Evolutionary conservation across 1,140 invertebrate species (phyloP), one percentile per base, ranked within the genome.

Genomic region (Patella vulgata): DNA sequence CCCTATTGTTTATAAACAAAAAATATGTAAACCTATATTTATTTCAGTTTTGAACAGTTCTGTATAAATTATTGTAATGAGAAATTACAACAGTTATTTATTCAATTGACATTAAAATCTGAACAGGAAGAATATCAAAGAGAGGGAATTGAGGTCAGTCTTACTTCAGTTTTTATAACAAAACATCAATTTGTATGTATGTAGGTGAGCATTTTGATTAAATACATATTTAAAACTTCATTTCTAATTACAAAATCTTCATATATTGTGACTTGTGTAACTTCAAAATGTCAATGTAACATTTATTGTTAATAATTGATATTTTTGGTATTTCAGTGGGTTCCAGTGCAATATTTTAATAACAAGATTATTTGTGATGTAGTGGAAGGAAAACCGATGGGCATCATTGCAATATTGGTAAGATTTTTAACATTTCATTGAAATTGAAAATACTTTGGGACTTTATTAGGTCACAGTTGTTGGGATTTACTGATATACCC

Each of bases 51-150:
- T 79, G 96, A 97, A 82, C 96, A 98, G 81, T 88, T 89, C 68
- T 97, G 95, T 80, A 98, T 98, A 71, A 98, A 98, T 83, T 98
- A 97, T 83, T 96, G 95, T 0, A 98, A 98, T 80, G 96, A 98
- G 83, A 98, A 98, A 82, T 87, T 98, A 9, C 96, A 98, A 78
- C 96, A 96, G 85, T 96, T 98, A 84, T 94, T 94, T 80, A 96
- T 96, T 73, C 90, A 95, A 78, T 82, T 96, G 65, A 95, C 93
- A 0, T 80, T 96, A 5, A 93, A 93, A 79, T 92, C 91, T 2
- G 94, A 96, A 77, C 94, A 96, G 80, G 93, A 96, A 72, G 94
- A 96, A 82, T 96, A 96, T 77, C 80, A 90, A 2, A 88, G 89
- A 51, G 94, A 96, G 84, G 93, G 92, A 30, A 96, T 96, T 74